These are phyloP conservation scores for Troglohyphantes excavatus DNA, from an alignment of 2,888 invertebrate genomes.

Conservation along the genomic window DNA sequence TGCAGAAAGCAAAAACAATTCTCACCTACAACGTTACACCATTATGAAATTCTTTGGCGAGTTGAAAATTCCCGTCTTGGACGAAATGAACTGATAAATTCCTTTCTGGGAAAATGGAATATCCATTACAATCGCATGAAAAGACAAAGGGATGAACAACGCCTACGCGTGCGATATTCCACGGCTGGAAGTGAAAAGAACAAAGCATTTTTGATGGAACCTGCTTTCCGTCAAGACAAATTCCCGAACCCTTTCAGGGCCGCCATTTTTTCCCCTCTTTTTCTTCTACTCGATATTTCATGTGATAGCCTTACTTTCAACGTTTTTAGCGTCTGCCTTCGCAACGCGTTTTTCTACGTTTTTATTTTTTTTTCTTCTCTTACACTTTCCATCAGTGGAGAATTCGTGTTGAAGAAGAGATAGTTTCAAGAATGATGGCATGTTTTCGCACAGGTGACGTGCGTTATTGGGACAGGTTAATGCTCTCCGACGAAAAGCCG, in stretches of 20 bases:
- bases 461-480: background rate
- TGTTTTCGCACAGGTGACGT: conserved; percentile 1
- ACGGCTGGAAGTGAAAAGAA: background rate
- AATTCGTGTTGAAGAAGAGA: conserved; percentile 17
- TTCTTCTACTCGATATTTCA: conserved; percentile 27
- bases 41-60: too few species aligned
- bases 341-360: background rate
- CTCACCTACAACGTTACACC: too few species aligned
- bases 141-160: conserved; percentile 19
- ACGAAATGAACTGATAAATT: conserved; percentile 6
- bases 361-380: conserved; percentile 4
- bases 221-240: conserved; percentile 30
- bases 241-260: conserved; percentile 15
- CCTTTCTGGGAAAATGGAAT: background rate
- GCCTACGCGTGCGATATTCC: conserved; percentile 1
- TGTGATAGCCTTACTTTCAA: conserved; percentile 8
- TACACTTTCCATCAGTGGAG: conserved; percentile 8
- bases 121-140: conserved; percentile 18
- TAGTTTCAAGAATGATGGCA: conserved; percentile 7
- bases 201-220: conserved; percentile 18
- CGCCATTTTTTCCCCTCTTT: background rate
- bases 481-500: background rate
- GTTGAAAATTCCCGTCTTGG: conserved; percentile 20
- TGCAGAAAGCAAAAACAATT: too few species aligned
- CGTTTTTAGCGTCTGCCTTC: background rate